Conservation (phyloP, 1,140 invertebrate species). For the Agrilus planipennis region DNA sequence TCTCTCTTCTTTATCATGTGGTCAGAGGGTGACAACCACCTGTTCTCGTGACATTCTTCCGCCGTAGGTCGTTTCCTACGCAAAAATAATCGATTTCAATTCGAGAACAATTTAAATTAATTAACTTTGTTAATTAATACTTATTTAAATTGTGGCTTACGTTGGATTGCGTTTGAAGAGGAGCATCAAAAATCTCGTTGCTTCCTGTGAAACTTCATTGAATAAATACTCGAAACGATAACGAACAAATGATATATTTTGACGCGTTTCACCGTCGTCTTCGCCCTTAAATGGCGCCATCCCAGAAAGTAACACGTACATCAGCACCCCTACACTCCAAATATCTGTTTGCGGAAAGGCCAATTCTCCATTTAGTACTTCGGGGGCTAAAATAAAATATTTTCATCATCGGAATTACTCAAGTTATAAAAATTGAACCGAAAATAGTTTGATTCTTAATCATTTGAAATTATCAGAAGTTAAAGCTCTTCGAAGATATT, state of each 20-base stretch:
- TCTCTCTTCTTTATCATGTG: constrained; percentile 89
- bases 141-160: constrained; percentile 38
- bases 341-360: constrained; percentile 86
- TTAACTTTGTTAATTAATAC: not conserved
- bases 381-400: constrained; percentile 60
- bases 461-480: constrained; percentile 1
- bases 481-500: too few species aligned
- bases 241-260: constrained; percentile 86
- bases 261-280: constrained; percentile 70
- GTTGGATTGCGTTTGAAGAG: constrained; percentile 87
- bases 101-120: not conserved
- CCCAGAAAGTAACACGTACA: constrained; percentile 91
- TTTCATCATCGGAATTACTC: too few species aligned
- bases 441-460: constrained; percentile 6
- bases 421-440: too few species aligned
- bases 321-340: constrained; percentile 88
- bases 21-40: constrained; percentile 85
- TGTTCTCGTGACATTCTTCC: constrained; percentile 90
- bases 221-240: constrained; percentile 91
- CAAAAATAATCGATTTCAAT: constrained; percentile 28
- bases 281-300: constrained; percentile 81
- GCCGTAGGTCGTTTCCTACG: constrained; percentile 80
- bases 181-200: constrained; percentile 86
- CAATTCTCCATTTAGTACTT: constrained; percentile 76
- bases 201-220: constrained; percentile 89